These are phyloP conservation scores for Anaspis maculata DNA, from an alignment of 2,888 invertebrate genomes.

Conservation along the genomic window DNA sequence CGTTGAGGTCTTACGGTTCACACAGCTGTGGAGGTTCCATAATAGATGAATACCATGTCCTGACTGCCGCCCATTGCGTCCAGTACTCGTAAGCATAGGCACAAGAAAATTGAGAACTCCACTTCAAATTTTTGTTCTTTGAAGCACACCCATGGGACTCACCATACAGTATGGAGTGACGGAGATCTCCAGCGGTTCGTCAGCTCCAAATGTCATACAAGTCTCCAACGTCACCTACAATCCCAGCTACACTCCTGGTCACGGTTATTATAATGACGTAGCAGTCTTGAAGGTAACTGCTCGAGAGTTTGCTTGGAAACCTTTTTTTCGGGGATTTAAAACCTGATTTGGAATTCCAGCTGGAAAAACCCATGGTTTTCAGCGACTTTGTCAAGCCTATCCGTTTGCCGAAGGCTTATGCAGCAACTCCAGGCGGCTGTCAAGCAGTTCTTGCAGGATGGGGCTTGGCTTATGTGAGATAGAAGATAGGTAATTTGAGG, in stretches of 20 bases:
- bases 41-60: constrained; percentile 2
- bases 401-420: constrained; percentile 16
- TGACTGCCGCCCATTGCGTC: constrained; percentile 8
- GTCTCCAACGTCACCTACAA: constrained; percentile 1
- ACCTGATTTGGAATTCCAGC: too few species aligned
- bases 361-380: constrained; percentile 18
- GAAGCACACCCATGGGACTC: too few species aligned
- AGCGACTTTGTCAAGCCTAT: constrained; percentile 13
- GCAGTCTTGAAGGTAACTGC: constrained; percentile 9
- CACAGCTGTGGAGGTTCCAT: constrained; percentile 6
- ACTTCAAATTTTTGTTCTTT: not conserved
- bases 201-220: constrained; percentile 2
- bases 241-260: constrained; percentile 4
- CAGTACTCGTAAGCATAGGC: too few species aligned
- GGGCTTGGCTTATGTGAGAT: constrained; percentile 16
- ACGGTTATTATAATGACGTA: constrained; percentile 7
- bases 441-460: constrained; percentile 21
- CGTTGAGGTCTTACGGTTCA: constrained; percentile 1
- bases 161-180: too few species aligned
- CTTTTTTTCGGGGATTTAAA: too few species aligned
- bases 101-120: constrained; percentile 1
- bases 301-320: too few species aligned
- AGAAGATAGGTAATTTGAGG: constrained; percentile 1
- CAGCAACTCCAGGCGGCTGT: constrained; percentile 15
- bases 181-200: too few species aligned